Percentiles rank a stretch among this genome's conserved stretches.
phyloP scores from a whole-genome alignment of 2,888 invertebrate genomes.

The Seira musarum region DNA sequence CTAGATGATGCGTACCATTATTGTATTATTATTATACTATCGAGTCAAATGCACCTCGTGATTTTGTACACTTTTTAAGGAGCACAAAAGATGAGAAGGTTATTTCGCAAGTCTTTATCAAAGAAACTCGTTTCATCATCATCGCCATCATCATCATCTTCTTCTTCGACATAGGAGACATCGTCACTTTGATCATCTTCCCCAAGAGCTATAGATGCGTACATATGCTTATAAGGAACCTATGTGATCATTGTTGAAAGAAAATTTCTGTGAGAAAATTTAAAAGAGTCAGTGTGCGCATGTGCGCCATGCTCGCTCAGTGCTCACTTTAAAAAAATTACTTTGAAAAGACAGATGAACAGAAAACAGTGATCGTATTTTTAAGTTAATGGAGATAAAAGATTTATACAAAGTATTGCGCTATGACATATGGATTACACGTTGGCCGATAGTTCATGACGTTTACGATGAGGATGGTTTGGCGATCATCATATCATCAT shows the following conservation, averaged over 20 bases:
- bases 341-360: neutral
- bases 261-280: slow-evolving; percentile 5
- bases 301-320: neutral
- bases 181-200: slow-evolving; percentile 4
- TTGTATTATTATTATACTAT: no score
- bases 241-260: neutral
- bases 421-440: slow-evolving; percentile 11
- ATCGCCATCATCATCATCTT: slow-evolving; percentile 32
- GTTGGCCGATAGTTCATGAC: slow-evolving; percentile 22
- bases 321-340: no score
- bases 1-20: slow-evolving; percentile 11
- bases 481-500: slow-evolving; percentile 2
- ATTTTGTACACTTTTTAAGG: neutral
- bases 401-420: slow-evolving; percentile 21
- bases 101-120: slow-evolving; percentile 48
- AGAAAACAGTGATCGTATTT: neutral
- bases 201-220: neutral
- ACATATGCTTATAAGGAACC: no score
- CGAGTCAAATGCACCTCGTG: slow-evolving; percentile 10
- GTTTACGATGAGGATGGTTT: slow-evolving; percentile 25
- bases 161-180: no score
- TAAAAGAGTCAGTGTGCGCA: neutral
- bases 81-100: slow-evolving; percentile 10
- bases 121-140: slow-evolving; percentile 58
- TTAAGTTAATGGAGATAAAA: slow-evolving; percentile 25